Conservation (phyloP, 2,888 invertebrate species). For the Danaus chrysippus region DNA sequence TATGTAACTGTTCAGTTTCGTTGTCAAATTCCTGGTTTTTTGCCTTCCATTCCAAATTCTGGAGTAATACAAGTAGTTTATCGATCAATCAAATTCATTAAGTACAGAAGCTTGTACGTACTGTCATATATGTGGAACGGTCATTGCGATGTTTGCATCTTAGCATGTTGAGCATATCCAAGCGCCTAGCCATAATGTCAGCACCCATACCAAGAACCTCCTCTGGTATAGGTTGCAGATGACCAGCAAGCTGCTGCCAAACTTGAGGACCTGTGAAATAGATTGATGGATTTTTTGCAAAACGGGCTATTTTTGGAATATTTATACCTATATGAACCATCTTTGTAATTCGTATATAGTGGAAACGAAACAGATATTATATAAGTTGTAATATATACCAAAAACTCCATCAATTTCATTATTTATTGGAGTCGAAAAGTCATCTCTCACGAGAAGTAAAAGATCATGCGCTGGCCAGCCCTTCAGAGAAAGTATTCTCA, state of each 20-base stretch:
- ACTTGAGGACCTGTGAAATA: conserved; percentile 53
- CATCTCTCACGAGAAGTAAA: conserved; percentile 53
- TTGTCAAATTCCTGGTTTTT: conserved; percentile 57
- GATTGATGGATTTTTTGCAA: too few species aligned
- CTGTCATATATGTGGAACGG: conserved; percentile 38
- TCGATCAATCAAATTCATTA: not conserved
- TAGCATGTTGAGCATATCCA: conserved; percentile 53
- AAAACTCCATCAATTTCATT: conserved; percentile 52
- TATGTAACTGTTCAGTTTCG: conserved; percentile 59
- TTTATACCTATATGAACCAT: too few species aligned
- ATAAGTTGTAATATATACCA: conserved; percentile 40
- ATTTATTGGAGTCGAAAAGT: conserved; percentile 43
- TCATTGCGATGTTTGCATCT: conserved; percentile 52
- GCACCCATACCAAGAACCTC: conserved; percentile 51
- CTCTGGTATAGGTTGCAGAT: conserved; percentile 57
- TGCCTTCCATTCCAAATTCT: conserved; percentile 63
- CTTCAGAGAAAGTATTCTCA: conserved; percentile 62
- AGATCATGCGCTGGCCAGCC: conserved; percentile 64
- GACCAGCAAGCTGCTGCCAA: conserved; percentile 51
- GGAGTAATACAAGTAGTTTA: conserved; percentile 28
- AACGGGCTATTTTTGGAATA: too few species aligned
- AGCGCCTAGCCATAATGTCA: conserved; percentile 61
- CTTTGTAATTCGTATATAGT: too few species aligned
- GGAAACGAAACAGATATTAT: too few species aligned
- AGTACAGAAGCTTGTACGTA: conserved; percentile 16